Evolutionary conservation across 2,113 vertebrate species (phyloP).

Genomic region (Progne subis): DNA sequence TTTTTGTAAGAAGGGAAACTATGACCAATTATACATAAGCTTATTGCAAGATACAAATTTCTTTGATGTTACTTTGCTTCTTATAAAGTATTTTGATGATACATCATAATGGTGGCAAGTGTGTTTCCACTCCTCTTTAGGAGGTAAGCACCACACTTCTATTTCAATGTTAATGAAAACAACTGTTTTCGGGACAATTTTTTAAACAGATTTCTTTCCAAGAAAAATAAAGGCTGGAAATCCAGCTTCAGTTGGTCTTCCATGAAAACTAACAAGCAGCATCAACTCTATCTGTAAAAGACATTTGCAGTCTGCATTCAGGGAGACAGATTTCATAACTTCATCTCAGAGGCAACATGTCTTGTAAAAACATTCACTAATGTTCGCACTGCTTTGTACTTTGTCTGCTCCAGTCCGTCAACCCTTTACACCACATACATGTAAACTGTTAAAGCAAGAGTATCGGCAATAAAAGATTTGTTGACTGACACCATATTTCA

Average conservation of each 20-base stretch:
- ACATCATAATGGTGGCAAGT: background rate
- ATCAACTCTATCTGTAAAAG: background rate
- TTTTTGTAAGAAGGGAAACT: background rate
- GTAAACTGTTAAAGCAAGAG: constrained; percentile 60
- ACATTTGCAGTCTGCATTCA: background rate
- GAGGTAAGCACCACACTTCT: background rate
- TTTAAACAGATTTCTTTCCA: background rate
- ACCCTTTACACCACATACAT: constrained; percentile 11
- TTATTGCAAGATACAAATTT: background rate
- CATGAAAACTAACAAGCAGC: background rate
- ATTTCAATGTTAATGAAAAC: background rate
- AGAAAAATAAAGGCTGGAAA: background rate
- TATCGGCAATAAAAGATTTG: constrained; percentile 22
- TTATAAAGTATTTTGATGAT: background rate
- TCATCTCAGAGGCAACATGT: constrained; percentile 18
- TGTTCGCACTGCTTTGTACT: constrained; percentile 6
- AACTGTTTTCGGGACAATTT: background rate
- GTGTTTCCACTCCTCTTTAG: background rate
- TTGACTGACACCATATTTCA: constrained; percentile 62
- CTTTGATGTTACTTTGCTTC: background rate
- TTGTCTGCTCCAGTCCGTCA: constrained; percentile 40
- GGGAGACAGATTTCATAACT: constrained; percentile 48
- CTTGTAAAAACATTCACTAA: constrained; percentile 43
- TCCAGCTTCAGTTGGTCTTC: background rate
- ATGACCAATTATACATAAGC: background rate